Evolutionary conservation across 2,888 invertebrate genomes (phyloP), one percentile per base, ranked within the genome.

Genomic region (Antheraea assamensis): DNA sequence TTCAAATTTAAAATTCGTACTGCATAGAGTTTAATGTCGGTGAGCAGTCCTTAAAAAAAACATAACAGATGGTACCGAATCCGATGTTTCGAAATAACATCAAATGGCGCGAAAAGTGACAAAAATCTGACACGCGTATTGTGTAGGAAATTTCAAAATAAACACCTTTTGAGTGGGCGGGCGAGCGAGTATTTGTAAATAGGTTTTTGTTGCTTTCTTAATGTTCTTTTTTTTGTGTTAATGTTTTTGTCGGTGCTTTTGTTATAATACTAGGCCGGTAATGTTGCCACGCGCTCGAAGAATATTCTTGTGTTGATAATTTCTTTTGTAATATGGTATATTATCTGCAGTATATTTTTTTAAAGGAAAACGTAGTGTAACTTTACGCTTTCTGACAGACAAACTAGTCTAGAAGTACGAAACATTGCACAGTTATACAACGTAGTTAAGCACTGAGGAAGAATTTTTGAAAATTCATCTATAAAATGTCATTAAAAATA

Each of bases 141-240:
- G 91, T 92, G 82, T 84, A 83, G 87, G 86, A 90, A 91, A 90
- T 88, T 93, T 92, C 91, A 90, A 92, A 94, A 94, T 94, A 94
- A 94, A 94, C 94, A 94, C 92, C 92, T 93, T 94, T 93, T 87
- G 93, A 94, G 94, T 94, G 92, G 94, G 94, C 94, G 94, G 92
- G 90, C 89, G 90, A 86, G 84, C 82, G 89, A 90, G 88, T 93
- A 91, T 94, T 94, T 94, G 92, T 91, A 94, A 94, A 94, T 93
- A 94, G 88, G 88, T 90, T 93, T 92, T 92, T 92, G 92, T 91
- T 87, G 85, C 83, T 85, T 80, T 80, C 79, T 90, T 90, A 91
- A 92, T 87, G 85, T 85, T 81, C 82, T 88, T 89, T 87, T 86
- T 82, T 81, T 78, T 80, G 78, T 71, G 64, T 31, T 47, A 71